These are phyloP conservation scores for Otolemur garnettii DNA, from an alignment of 2,113 vertebrate genomes.

Conservation along the genomic window DNA sequence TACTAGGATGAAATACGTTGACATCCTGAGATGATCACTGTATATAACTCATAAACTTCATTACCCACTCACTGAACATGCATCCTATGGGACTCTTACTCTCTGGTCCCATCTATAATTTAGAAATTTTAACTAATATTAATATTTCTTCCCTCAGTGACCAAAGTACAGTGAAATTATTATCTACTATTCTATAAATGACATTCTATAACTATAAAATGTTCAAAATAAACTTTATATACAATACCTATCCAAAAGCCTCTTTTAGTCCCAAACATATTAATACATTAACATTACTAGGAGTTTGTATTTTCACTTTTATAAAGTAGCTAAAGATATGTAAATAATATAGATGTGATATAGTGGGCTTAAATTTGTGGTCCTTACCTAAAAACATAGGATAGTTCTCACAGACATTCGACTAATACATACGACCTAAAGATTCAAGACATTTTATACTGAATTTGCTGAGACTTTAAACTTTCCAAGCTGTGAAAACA, in stretches of 20 bases:
- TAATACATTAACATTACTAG: background rate
- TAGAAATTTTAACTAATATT: background rate
- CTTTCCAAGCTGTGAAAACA: background rate
- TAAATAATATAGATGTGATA: background rate
- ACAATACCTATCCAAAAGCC: background rate
- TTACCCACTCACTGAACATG: background rate
- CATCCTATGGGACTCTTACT: background rate
- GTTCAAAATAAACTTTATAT: background rate
- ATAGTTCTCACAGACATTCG: background rate
- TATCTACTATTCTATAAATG: background rate
- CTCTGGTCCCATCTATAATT: background rate
- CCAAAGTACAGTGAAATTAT: background rate
- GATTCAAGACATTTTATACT: background rate
- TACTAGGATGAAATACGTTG: background rate
- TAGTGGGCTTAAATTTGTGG: background rate
- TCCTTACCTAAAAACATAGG: background rate
- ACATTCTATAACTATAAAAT: background rate
- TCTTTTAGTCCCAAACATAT: background rate
- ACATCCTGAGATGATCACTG: background rate
- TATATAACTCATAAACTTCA: background rate
- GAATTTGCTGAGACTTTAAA: slow-evolving; percentile 49
- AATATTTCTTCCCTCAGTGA: background rate
- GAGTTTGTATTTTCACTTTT: background rate
- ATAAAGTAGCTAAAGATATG: background rate
- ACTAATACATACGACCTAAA: background rate